Conservation (phyloP, 1,140 invertebrate genomes). For the Augochlora pura region DNA sequence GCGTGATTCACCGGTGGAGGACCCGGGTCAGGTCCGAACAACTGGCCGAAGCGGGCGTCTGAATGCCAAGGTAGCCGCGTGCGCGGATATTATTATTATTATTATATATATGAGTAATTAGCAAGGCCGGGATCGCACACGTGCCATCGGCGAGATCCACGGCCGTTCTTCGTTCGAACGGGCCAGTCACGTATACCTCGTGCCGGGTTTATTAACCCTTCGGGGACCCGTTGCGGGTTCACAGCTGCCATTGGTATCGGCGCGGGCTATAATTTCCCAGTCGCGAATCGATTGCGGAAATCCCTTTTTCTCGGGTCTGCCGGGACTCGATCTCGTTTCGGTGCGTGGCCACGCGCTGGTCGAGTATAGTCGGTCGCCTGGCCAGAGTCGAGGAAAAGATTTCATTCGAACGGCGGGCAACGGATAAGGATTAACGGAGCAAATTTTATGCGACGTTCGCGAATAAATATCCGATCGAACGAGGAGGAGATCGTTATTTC, state of each 20-base stretch:
- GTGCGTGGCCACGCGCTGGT: too few species aligned
- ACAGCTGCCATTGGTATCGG: background rate
- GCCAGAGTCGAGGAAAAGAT: too few species aligned
- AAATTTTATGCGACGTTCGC: too few species aligned
- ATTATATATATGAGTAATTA: slow-evolving; percentile 56
- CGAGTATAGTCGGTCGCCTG: too few species aligned
- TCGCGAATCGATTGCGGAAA: too few species aligned
- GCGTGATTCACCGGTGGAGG: slow-evolving; percentile 24
- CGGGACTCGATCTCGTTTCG: too few species aligned
- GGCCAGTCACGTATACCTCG: background rate
- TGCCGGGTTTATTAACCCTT: background rate
- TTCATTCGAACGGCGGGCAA: too few species aligned
- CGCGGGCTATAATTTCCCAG: too few species aligned
- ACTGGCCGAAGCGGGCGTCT: background rate
- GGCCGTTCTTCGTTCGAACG: background rate
- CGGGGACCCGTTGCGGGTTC: background rate
- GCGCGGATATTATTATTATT: slow-evolving; percentile 33
- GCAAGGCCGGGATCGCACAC: background rate
- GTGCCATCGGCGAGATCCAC: background rate
- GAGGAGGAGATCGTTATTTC: too few species aligned
- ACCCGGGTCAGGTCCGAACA: slow-evolving; percentile 1
- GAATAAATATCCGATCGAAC: too few species aligned
- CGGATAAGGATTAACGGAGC: too few species aligned
- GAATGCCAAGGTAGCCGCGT: background rate
- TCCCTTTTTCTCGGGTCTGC: too few species aligned